Evolutionary conservation across 1,140 invertebrate species (phyloP).

Genomic region (Neotoxoptera formosana): DNA sequence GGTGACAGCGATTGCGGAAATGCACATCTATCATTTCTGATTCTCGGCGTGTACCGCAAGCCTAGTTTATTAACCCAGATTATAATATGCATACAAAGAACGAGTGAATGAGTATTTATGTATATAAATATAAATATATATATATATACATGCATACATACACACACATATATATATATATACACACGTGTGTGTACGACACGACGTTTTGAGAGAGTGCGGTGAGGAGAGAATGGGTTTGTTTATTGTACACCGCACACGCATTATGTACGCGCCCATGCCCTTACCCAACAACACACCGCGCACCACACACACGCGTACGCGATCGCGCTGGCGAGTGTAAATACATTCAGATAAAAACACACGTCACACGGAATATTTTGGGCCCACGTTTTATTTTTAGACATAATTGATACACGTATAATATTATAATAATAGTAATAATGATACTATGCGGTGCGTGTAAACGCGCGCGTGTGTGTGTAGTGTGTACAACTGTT

Average conservation of each 20-base stretch:
- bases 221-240: constrained; percentile 39
- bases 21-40: constrained; percentile 48
- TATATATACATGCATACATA: too few relatives aligned
- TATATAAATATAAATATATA: not conserved
- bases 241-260: constrained; percentile 50
- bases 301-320: not conserved
- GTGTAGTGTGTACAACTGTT: not conserved
- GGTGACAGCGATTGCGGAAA: constrained; percentile 10
- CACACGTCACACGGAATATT: constrained; percentile 35
- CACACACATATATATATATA: not conserved
- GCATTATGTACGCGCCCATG: constrained; percentile 56
- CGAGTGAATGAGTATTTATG: constrained; percentile 1
- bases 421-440: constrained; percentile 12
- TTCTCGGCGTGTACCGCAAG: constrained; percentile 11
- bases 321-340: not conserved
- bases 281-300: constrained; percentile 52
- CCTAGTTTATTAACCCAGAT: constrained; percentile 56
- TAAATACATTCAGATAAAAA: constrained; percentile 38
- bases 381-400: constrained; percentile 44
- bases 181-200: not conserved
- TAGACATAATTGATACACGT: constrained; percentile 30
- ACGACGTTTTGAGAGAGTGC: not conserved
- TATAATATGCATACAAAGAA: not conserved
- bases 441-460: not conserved
- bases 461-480: not conserved